Base-by-base conservation (phyloP, 2,113 vertebrate species). In the Actenoides lindsayi region DNA sequence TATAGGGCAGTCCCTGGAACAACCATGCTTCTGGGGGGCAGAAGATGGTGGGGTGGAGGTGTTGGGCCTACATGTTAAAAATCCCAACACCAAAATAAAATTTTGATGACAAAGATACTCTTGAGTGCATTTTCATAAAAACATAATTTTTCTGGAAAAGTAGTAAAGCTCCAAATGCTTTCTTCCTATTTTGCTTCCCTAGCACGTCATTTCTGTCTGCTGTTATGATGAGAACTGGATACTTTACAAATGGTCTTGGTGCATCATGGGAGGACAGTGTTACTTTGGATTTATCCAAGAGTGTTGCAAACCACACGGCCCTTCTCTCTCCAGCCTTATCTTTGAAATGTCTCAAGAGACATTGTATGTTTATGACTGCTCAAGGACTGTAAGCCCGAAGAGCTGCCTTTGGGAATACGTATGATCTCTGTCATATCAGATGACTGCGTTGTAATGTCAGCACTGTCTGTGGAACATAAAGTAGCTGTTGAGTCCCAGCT, bases 301-400 rank as follows among this genome's bases (percentile, higher is more conserved):
- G 83, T 92, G 67, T 46, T 93, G 76, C 41, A 94, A 97, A 96
- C 86, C 90, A 92, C 88, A 87, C 91, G 91, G 89, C 92, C 74
- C 80, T 73, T 71, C 74, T 89, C 73, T 90, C 89, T 91, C 53
- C 70, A 89, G 41, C 86, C 80, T 95, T 96, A 95, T 84, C 89
- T 92, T 87, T 93, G 89, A 96, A 94, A 96, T 39, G 69, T 73
- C 94, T 95, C 92, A 42, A 39, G 86, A 89, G 77, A 73, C 57
- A 73, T 90, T 90, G 93, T 86, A 94, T 92, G 95, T 97, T 96
- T 94, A 93, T 85, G 86, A 42, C 86, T 97, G 83, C 65, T 92
- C 56, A 42, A 94, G 94, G 94, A 96, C 90, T 87, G 24, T 62
- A 77, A 93, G 92, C 95, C 77, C 0, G 1, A 89, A 83, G 89